phyloP scores from a whole-genome alignment of 2,113 vertebrate genomes.

The Maccullochella peelii region DNA sequence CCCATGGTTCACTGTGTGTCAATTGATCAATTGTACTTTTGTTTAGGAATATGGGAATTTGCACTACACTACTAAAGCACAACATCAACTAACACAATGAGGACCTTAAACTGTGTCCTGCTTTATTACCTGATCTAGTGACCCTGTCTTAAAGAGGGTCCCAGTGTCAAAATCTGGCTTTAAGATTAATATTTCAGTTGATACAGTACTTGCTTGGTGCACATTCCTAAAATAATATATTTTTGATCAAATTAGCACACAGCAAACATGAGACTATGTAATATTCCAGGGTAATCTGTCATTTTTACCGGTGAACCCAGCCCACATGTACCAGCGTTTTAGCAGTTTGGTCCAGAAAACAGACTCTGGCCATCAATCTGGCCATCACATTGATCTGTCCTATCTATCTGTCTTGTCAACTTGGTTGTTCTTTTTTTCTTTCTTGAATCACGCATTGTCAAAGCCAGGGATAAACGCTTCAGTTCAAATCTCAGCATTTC shows the following conservation, averaged over 20 bases:
- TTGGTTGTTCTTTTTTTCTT: background rate
- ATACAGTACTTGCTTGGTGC: background rate
- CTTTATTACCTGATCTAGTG: background rate
- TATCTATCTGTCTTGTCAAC: background rate
- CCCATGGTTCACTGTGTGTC: background rate
- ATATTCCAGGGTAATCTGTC: background rate
- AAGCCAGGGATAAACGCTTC: background rate
- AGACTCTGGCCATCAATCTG: background rate
- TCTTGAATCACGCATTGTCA: slow-evolving; percentile 7
- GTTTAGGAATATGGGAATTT: background rate
- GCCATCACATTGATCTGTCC: background rate
- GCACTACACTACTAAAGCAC: background rate
- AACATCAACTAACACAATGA: background rate
- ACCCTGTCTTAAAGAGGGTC: background rate
- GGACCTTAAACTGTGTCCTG: background rate
- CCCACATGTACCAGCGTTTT: background rate
- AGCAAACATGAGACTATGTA: background rate
- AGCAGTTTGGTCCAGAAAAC: background rate
- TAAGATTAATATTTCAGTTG: background rate
- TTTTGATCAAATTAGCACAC: slow-evolving; percentile 9
- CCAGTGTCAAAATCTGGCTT: background rate
- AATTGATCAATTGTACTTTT: background rate
- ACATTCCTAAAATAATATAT: background rate
- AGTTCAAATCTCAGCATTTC: slow-evolving; percentile 33
- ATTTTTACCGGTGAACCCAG: background rate